Evolutionary conservation across 2,888 invertebrate species (phyloP).

Genomic region (Drepana falcataria): DNA sequence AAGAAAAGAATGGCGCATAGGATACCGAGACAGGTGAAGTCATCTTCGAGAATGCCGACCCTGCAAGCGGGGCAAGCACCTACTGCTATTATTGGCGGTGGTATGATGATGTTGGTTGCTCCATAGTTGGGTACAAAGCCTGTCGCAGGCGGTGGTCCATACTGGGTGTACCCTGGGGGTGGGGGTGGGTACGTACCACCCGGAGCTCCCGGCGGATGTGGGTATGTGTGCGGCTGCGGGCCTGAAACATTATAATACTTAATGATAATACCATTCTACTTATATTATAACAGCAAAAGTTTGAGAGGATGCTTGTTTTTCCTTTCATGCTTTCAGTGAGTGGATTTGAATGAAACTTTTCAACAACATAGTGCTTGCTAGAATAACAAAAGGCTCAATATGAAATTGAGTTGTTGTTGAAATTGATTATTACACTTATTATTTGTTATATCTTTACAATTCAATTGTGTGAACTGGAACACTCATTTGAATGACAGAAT

Average conservation of each 20-base stretch:
- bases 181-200: slow-evolving; percentile 63
- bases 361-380: no score
- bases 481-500: no score
- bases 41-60: slow-evolving; percentile 91
- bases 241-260: slow-evolving; percentile 23
- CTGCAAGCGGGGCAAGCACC: slow-evolving; percentile 94
- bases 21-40: slow-evolving; percentile 90
- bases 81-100: slow-evolving; percentile 88
- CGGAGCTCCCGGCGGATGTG: slow-evolving; percentile 21
- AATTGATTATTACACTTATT: no score
- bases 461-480: no score
- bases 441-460: no score
- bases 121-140: slow-evolving; percentile 80
- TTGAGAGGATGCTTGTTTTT: no score
- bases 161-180: slow-evolving; percentile 78
- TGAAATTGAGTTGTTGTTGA: no score
- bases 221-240: slow-evolving; percentile 23
- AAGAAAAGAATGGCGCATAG: slow-evolving; percentile 92
- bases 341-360: no score
- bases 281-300: no score
- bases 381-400: no score
- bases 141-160: slow-evolving; percentile 51
- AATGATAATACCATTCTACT: no score
- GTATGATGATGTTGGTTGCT: slow-evolving; percentile 81
- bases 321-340: no score